Base-by-base conservation (phyloP, 1,140 invertebrate genomes). In the Drosophila bifasciata region DNA sequence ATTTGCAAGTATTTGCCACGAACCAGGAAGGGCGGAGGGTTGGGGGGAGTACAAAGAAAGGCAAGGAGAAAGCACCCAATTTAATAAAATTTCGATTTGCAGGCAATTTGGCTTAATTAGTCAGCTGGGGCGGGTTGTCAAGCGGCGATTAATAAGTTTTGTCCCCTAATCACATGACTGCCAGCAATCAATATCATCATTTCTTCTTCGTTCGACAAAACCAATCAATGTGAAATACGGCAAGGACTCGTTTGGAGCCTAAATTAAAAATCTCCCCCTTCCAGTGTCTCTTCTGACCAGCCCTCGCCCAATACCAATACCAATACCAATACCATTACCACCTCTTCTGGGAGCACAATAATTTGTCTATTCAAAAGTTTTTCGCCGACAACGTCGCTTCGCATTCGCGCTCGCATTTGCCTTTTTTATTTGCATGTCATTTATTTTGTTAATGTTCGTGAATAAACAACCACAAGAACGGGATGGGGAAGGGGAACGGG, bases 361-460 rank as follows among this genome's bases (percentile, higher is more conserved):
- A 86, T 88, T 86, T 86, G 81, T 86, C 83, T 86, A 75, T 88
- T 88, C 67, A 64, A 36, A 81, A 88, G 69, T 81, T 88, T 77
- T 75, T 48, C 48, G 64, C 44, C 48, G 28, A 36, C 56, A 16
- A 51, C 59, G 49, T 44, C 53, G 44, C 53, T 32, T 41, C n/a
- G 58, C 43, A 28, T 64, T 56, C 28, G 28, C 61, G 49, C 52
- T 62, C 45, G 48, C 62, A 50, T 79, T 74, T 74, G 50, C 49
- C 62, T 86, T 74, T 76, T 76, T 80, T 77, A 77, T 85, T 86
- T 88, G 81, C 81, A 81, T 81, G 83, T 72, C 74, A 86, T 86
- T 86, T 86, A 86, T 86, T 86, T 86, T 88, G 77, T 81, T 86
- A 86, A 86, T 86, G 81, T 81, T 78, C 57, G 83, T 67, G 63